Evolutionary conservation across 2,113 vertebrate species (phyloP).

Genomic region (Trogon melanurus): DNA sequence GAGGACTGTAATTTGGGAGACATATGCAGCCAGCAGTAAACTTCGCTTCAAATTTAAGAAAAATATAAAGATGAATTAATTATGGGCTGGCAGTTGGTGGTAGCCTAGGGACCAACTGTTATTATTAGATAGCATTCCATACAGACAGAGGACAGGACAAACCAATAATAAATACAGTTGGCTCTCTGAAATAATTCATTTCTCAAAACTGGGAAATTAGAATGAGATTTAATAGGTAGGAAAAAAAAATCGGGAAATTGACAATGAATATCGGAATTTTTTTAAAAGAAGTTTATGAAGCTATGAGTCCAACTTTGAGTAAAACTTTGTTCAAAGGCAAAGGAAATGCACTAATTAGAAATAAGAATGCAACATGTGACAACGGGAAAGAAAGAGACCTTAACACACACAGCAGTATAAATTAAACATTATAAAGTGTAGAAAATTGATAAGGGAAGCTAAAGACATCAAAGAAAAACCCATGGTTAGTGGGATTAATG

Average conservation of each 20-base stretch:
- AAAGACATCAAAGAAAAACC: constrained; percentile 62
- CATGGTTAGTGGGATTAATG: constrained; percentile 53
- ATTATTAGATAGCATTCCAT: constrained; percentile 23
- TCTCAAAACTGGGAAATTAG: background rate
- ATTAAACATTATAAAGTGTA: constrained; percentile 66
- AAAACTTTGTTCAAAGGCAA: constrained; percentile 59
- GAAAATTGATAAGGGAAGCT: constrained; percentile 69
- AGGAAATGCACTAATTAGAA: constrained; percentile 45
- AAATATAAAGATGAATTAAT: constrained; percentile 61
- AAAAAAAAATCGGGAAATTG: background rate
- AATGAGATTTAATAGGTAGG: background rate
- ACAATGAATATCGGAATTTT: background rate
- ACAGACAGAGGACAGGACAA: constrained; percentile 12
- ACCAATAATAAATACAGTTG: constrained; percentile 15
- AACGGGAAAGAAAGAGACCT: constrained; percentile 37
- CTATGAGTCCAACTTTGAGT: background rate
- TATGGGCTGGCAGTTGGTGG: constrained; percentile 49
- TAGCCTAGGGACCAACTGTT: constrained; percentile 54
- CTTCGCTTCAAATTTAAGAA: constrained; percentile 52
- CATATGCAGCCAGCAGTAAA: constrained; percentile 61
- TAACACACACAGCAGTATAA: constrained; percentile 46
- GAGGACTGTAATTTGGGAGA: constrained; percentile 25
- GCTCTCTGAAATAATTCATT: constrained; percentile 26
- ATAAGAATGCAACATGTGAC: constrained; percentile 35
- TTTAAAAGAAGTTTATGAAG: background rate